These are phyloP conservation scores for Menidia beryllina DNA, from an alignment of 2,113 vertebrate genomes.

Conservation along the genomic window DNA sequence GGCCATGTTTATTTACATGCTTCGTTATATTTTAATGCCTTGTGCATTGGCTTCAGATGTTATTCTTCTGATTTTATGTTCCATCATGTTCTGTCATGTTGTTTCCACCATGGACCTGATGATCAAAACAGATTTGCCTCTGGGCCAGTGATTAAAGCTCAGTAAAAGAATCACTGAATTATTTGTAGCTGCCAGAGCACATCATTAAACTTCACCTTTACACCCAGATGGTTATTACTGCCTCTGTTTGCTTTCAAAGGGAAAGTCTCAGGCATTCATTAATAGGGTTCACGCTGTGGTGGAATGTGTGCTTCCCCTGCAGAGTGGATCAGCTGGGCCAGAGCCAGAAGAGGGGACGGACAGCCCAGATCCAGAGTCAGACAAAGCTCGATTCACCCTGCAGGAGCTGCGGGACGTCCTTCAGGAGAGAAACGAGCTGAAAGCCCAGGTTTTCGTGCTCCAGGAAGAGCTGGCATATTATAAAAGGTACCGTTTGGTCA, in stretches of 20 bases:
- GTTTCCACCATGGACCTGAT: no score
- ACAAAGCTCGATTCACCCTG: constrained; percentile 90
- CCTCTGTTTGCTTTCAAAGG: background rate
- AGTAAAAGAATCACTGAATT: background rate
- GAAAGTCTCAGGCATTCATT: background rate
- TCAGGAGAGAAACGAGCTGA: constrained; percentile 93
- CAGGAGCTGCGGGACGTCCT: constrained; percentile 93
- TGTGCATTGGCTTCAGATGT: background rate
- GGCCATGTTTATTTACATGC: background rate
- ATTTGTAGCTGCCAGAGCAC: background rate
- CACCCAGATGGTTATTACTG: background rate
- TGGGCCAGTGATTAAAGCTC: background rate
- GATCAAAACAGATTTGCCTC: background rate
- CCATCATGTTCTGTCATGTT: no score
- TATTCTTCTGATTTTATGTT: no score
- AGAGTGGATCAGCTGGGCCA: constrained; percentile 75
- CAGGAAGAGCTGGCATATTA: constrained; percentile 94
- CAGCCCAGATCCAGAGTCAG: constrained; percentile 84
- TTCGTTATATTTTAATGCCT: background rate
- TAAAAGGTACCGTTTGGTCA: constrained; percentile 81
- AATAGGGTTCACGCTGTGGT: background rate
- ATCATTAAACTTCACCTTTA: background rate
- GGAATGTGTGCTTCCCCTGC: constrained; percentile 57
- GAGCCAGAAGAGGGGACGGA: constrained; percentile 75
- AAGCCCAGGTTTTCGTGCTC: constrained; percentile 91